A percentile compares a stretch with the other conserved stretches of the same genome.
These are phyloP conservation scores for Parazoanthus swiftii DNA, from an alignment of 92 coral and sea anemone species.

Conservation along the genomic window DNA sequence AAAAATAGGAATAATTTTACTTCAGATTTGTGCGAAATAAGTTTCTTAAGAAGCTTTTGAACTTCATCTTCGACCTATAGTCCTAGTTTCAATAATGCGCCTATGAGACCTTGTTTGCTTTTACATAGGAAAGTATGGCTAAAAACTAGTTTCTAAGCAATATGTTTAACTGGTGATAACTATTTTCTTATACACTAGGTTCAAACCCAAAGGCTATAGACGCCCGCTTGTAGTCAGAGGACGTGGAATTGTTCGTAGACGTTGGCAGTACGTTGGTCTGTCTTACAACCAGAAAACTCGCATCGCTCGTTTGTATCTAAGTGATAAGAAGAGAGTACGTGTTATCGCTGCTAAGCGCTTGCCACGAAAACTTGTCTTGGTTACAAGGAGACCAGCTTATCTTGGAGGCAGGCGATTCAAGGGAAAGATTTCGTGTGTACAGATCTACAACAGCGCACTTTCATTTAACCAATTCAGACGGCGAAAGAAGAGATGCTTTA, in stretches of 20 bases:
- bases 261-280: conserved; percentile 81
- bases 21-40: background rate
- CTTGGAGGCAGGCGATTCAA: conserved; percentile 72
- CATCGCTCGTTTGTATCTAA: conserved; percentile 61
- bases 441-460: conserved; percentile 71
- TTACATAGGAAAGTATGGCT: background rate
- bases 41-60: background rate
- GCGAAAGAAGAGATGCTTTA: conserved; percentile 81
- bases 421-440: conserved; percentile 79
- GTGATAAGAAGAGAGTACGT: conserved; percentile 45
- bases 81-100: background rate
- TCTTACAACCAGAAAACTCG: conserved; percentile 64
- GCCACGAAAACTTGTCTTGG: conserved; percentile 58
- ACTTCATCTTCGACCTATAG: background rate
- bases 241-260: conserved; percentile 47
- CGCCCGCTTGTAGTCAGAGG: conserved; percentile 51
- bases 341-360: conserved; percentile 56
- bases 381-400: conserved; percentile 72
- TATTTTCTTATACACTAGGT: background rate
- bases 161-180: background rate
- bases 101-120: background rate
- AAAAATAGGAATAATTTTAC: too few relatives aligned
- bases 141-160: background rate
- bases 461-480: conserved; percentile 74
- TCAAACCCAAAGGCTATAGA: conserved; percentile 31